Evolutionary conservation across 53 echinoderm and acorn worm genomes (phyloP).

Genomic region (Crossaster papposus): DNA sequence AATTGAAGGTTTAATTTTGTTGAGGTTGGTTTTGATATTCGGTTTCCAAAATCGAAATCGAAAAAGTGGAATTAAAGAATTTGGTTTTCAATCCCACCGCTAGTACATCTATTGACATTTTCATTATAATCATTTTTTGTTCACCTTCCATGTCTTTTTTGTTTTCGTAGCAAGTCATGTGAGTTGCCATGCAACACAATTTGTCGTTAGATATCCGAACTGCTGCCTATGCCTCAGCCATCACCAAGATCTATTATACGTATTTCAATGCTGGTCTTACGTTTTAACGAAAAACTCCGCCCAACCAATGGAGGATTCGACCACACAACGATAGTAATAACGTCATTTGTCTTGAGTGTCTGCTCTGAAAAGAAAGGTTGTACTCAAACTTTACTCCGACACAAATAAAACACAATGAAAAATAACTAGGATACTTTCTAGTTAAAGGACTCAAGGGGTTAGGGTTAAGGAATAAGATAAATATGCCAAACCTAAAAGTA

Average conservation of each 20-base stretch:
- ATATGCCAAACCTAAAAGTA: background rate
- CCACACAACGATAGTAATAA: background rate
- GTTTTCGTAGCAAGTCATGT: constrained; percentile 42
- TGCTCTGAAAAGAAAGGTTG: constrained; percentile 1
- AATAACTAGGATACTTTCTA: too few species aligned
- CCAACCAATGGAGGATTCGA: background rate
- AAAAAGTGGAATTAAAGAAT: too few species aligned
- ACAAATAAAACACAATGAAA: too few species aligned
- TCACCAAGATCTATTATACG: constrained; percentile 86
- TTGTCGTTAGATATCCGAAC: constrained; percentile 88
- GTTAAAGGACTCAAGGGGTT: too few species aligned
- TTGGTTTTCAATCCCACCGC: too few species aligned
- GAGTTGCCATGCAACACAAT: constrained; percentile 82
- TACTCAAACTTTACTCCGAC: background rate
- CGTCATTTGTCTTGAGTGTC: background rate
- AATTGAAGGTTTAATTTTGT: too few species aligned
- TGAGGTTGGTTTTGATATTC: too few species aligned
- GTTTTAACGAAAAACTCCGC: constrained; percentile 68
- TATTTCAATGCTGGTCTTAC: constrained; percentile 84
- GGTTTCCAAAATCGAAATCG: too few species aligned
- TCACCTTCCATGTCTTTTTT: background rate
- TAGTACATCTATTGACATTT: background rate
- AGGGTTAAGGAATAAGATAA: background rate
- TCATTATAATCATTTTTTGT: background rate
- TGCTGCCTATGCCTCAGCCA: constrained; percentile 85